phyloP scores from a whole-genome alignment of 2,888 invertebrate genomes.

The Dichetophora obliterata region DNA sequence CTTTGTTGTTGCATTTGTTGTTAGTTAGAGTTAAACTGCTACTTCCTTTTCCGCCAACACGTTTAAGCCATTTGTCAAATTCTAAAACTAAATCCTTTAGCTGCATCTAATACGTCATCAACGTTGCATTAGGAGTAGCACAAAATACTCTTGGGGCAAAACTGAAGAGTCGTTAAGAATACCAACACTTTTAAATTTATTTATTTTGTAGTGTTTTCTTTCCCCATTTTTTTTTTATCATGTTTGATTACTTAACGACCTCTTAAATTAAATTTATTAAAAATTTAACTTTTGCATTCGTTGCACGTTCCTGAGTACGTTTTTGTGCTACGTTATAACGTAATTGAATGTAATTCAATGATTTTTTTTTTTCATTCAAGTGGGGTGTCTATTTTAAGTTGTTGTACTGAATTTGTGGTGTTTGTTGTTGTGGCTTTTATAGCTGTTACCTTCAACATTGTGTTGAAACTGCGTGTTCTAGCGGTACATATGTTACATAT shows the following conservation, averaged over 20 bases:
- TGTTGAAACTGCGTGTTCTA: too few relatives aligned
- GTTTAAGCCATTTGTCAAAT: too few relatives aligned
- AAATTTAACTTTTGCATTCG: background rate
- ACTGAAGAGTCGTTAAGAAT: too few relatives aligned
- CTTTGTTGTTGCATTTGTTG: background rate
- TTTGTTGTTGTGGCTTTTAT: background rate
- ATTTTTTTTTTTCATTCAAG: too few relatives aligned
- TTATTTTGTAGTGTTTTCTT: background rate
- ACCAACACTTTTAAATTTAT: background rate
- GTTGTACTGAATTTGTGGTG: background rate
- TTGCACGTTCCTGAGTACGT: background rate
- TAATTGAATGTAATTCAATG: conserved; percentile 2
- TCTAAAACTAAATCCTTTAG: too few relatives aligned
- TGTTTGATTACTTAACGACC: background rate
- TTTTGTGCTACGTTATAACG: conserved; percentile 1
- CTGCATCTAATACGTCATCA: too few relatives aligned
- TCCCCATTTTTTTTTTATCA: background rate
- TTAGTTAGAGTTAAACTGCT: background rate
- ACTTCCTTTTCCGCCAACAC: too few relatives aligned
- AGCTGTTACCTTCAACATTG: background rate
- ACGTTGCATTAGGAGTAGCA: too few relatives aligned
- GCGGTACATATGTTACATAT: too few relatives aligned
- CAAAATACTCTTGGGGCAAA: too few relatives aligned
- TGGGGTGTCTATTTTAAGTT: too few relatives aligned
- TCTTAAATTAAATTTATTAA: background rate